phyloP scores from a whole-genome alignment of 2,113 vertebrate genomes.

The Nibea coibor region DNA sequence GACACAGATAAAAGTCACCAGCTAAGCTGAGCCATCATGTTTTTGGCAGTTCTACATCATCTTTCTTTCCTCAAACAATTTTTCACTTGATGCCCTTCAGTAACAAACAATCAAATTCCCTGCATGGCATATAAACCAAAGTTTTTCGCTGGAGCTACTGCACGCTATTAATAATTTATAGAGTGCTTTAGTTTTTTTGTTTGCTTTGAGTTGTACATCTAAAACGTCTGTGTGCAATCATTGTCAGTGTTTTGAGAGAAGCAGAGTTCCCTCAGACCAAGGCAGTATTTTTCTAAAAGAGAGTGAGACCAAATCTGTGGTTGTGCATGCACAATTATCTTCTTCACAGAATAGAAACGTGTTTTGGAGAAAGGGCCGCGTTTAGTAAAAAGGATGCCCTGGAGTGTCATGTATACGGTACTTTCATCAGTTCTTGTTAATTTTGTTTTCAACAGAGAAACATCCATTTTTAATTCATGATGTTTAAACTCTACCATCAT shows the following conservation, averaged over 20 bases:
- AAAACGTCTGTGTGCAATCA: slow-evolving; percentile 15
- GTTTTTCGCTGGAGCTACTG: background rate
- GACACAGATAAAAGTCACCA: slow-evolving; percentile 22
- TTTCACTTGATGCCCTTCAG: background rate
- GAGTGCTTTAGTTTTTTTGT: slow-evolving; percentile 12
- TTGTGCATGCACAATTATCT: slow-evolving; percentile 33
- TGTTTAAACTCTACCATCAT: slow-evolving; percentile 12
- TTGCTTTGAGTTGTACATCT: slow-evolving; percentile 21
- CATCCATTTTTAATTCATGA: slow-evolving; percentile 22
- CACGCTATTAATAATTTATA: slow-evolving; percentile 12
- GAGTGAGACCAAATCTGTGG: background rate
- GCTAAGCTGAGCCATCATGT: slow-evolving; percentile 17
- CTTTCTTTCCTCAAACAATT: background rate
- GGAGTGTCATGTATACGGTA: background rate
- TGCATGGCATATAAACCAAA: background rate
- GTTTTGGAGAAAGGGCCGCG: background rate
- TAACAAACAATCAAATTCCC: background rate
- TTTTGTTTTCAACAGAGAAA: slow-evolving; percentile 22
- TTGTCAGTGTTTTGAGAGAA: slow-evolving; percentile 48
- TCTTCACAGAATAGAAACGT: slow-evolving; percentile 12
- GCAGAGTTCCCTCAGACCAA: slow-evolving; percentile 20
- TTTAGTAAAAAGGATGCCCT: slow-evolving; percentile 8
- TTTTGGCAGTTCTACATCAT: slow-evolving; percentile 6
- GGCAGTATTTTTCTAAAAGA: slow-evolving; percentile 16
- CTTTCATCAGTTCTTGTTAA: background rate